These are phyloP conservation scores for Hiodon alosoides DNA, from an alignment of 2,113 vertebrate species.

Conservation along the genomic window DNA sequence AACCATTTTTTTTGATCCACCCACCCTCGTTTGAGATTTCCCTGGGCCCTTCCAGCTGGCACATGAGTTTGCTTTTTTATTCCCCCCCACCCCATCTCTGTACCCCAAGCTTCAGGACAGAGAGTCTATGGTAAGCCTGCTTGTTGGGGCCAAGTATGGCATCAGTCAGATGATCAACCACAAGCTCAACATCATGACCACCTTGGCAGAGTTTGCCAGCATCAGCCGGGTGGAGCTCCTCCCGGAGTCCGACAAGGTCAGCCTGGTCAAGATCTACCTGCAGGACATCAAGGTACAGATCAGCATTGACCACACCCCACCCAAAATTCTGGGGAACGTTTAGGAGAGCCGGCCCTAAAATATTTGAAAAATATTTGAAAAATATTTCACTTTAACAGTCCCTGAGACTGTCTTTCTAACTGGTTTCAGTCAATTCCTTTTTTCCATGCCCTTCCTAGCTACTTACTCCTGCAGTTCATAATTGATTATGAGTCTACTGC, in stretches of 20 bases:
- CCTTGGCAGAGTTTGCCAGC: slow-evolving; percentile 79
- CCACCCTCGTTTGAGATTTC: background rate
- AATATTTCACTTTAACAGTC: background rate
- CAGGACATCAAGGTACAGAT: slow-evolving; percentile 85
- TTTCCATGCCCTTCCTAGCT: no score
- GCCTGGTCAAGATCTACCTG: slow-evolving; percentile 89
- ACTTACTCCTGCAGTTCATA: no score
- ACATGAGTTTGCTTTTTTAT: background rate
- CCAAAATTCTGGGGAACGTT: background rate
- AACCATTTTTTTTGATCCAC: background rate
- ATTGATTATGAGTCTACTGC: no score
- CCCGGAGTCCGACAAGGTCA: slow-evolving; percentile 85
- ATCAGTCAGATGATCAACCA: slow-evolving; percentile 94
- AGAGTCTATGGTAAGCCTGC: slow-evolving; percentile 81
- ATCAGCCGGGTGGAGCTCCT: slow-evolving; percentile 85
- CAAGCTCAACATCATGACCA: slow-evolving; percentile 85
- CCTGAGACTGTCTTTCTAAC: no score
- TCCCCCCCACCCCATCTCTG: background rate
- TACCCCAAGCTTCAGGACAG: slow-evolving; percentile 81
- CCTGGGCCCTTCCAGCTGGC: no score
- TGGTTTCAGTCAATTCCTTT: no score
- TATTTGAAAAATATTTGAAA: background rate
- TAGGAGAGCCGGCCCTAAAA: background rate
- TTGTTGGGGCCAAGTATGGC: slow-evolving; percentile 86
- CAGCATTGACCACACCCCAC: background rate